Evolutionary conservation across 2,113 vertebrate genomes (phyloP).

Genomic region (Vulpes lagopus): DNA sequence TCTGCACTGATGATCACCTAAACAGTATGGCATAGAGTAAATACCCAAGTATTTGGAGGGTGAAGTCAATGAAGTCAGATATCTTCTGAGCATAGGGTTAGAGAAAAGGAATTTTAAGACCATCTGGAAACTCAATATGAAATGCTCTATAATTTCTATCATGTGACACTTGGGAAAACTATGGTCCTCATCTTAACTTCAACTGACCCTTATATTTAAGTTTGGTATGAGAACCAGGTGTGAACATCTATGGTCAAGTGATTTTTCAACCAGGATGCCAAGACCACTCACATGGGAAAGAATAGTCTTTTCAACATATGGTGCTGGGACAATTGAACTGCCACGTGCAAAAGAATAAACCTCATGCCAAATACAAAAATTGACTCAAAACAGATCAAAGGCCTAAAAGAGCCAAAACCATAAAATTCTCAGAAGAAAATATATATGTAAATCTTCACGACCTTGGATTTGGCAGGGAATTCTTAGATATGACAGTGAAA

Average conservation of each 20-base stretch:
- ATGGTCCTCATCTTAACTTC: background rate
- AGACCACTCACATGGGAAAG: background rate
- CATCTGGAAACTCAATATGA: conserved; percentile 13
- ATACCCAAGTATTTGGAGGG: background rate
- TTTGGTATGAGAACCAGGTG: background rate
- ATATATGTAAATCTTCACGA: background rate
- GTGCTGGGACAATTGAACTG: background rate
- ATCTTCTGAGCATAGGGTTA: background rate
- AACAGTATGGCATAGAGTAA: background rate
- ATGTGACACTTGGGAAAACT: background rate
- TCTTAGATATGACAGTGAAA: background rate
- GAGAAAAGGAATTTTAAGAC: background rate
- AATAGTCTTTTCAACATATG: background rate
- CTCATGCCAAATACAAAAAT: background rate
- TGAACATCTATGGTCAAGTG: background rate
- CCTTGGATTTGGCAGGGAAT: background rate
- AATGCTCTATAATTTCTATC: background rate
- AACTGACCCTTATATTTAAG: background rate
- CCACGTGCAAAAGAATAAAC: background rate
- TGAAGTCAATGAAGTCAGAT: background rate
- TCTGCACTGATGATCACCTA: background rate
- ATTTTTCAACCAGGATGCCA: background rate
- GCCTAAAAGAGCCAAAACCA: background rate
- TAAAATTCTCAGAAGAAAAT: background rate
- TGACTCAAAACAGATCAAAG: background rate